Conservation (phyloP, 2,888 invertebrate species). For the Drosophila neutralis region DNA sequence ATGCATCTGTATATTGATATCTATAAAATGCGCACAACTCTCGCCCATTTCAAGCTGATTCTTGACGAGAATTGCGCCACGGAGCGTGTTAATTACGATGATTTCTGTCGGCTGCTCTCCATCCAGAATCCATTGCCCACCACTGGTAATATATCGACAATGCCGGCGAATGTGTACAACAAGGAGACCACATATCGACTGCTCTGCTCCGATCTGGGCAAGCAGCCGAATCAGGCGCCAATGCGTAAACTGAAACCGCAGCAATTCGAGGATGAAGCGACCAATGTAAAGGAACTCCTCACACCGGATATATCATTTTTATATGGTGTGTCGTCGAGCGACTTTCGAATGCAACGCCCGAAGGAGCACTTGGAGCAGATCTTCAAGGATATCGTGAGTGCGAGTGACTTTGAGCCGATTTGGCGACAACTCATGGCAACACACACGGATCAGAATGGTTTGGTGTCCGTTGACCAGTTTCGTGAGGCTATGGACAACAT, state of each 20-base stretch:
- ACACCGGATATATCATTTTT: constrained; percentile 62
- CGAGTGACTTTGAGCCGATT: constrained; percentile 35
- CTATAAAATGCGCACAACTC: constrained; percentile 54
- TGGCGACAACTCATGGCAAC: constrained; percentile 48
- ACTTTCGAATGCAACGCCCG: constrained; percentile 66
- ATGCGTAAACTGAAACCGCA: background rate
- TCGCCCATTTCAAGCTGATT: constrained; percentile 65
- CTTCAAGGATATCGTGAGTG: constrained; percentile 57
- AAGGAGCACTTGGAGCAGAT: constrained; percentile 67
- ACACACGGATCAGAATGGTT: constrained; percentile 30
- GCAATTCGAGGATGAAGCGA: constrained; percentile 36
- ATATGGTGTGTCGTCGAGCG: constrained; percentile 69
- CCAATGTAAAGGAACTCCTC: constrained; percentile 66
- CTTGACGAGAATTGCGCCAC: constrained; percentile 49
- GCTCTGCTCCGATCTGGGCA: constrained; percentile 69
- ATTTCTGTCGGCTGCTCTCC: constrained; percentile 64
- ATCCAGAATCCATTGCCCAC: constrained; percentile 68
- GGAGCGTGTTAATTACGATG: constrained; percentile 63
- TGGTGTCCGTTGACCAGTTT: constrained; percentile 53
- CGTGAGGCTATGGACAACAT: constrained; percentile 48
- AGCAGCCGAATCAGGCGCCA: constrained; percentile 30
- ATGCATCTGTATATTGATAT: constrained; percentile 58
- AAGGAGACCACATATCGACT: constrained; percentile 78
- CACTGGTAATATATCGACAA: constrained; percentile 40
- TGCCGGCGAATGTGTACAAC: constrained; percentile 50